Percentiles rank a stretch among this genome's conserved stretches.
Conservation (phyloP, 2,888 invertebrate genomes). For the Cantharis flavilabris region DNA sequence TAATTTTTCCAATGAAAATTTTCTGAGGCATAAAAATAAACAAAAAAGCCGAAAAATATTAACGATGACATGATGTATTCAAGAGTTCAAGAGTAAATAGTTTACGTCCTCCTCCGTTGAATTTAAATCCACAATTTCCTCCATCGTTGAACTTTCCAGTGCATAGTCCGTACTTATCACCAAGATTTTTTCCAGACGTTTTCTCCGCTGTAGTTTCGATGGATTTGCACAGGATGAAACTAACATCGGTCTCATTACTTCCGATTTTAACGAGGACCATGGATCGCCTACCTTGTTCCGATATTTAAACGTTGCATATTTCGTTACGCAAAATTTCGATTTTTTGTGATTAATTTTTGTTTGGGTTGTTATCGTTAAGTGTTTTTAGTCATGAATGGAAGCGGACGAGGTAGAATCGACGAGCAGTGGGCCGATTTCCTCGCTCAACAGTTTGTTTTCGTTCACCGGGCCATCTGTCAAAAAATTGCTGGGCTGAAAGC, state of each 20-base stretch:
- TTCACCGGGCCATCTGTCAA: slow-evolving; percentile 96
- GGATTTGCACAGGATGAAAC: slow-evolving; percentile 56
- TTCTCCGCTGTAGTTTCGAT: neutral
- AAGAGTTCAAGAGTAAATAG: too few species aligned
- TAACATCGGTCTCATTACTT: slow-evolving; percentile 57
- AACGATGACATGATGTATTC: too few species aligned
- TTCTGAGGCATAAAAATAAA: too few species aligned
- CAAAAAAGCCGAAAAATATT: too few species aligned
- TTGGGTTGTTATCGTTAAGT: slow-evolving; percentile 18
- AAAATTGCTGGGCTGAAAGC: slow-evolving; percentile 95
- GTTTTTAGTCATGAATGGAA: slow-evolving; percentile 64
- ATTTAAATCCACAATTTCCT: neutral
- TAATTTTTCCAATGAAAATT: too few species aligned
- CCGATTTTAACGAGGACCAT: slow-evolving; percentile 53
- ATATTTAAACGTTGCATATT: too few species aligned
- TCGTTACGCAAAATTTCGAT: too few species aligned
- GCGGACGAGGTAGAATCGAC: slow-evolving; percentile 85
- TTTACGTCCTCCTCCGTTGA: neutral
- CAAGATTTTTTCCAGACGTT: neutral
- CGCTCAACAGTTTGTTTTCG: slow-evolving; percentile 93
- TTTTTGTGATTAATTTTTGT: slow-evolving; percentile 49
- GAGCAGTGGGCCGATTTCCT: slow-evolving; percentile 87
- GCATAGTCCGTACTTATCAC: neutral
- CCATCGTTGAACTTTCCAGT: neutral
- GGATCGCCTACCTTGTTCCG: too few species aligned